Percentiles rank a stretch among this genome's conserved stretches.
These are phyloP conservation scores for Drosophila multiciliata DNA, from an alignment of 2,888 invertebrate genomes.

Conservation along the genomic window DNA sequence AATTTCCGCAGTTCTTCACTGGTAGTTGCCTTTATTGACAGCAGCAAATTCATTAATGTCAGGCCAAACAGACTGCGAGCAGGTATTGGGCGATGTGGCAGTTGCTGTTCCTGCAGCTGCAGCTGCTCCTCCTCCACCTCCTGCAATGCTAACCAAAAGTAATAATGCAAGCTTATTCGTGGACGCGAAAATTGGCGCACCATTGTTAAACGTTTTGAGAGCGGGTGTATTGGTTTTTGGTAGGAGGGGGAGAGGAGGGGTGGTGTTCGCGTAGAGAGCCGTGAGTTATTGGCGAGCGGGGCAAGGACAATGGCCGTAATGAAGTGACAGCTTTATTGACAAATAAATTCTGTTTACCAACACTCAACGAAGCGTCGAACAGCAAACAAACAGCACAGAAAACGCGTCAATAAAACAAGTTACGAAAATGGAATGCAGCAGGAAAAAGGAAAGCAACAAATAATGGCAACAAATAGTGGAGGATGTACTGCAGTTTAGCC, in stretches of 20 bases:
- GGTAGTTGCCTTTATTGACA: conserved; percentile 71
- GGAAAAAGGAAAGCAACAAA: conserved; percentile 5
- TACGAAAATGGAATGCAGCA: conserved; percentile 6
- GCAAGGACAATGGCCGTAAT: conserved; percentile 69
- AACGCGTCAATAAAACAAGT: conserved; percentile 26
- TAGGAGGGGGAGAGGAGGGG: not conserved
- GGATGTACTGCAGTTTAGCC: conserved; percentile 28
- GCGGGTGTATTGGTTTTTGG: not conserved
- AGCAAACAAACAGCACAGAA: conserved; percentile 35
- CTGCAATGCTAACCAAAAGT: conserved; percentile 34
- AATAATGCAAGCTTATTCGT: conserved; percentile 70
- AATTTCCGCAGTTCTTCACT: conserved; percentile 8
- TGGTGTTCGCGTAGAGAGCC: not conserved
- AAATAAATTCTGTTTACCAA: conserved; percentile 76
- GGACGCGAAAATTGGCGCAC: conserved; percentile 55
- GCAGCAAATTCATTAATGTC: conserved; percentile 79
- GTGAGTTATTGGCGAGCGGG: conserved; percentile 66
- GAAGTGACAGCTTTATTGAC: conserved; percentile 80
- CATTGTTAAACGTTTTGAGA: conserved; percentile 67
- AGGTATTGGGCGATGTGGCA: conserved; percentile 40
- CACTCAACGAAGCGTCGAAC: conserved; percentile 58
- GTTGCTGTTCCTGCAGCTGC: conserved; percentile 2
- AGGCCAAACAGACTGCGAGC: conserved; percentile 42
- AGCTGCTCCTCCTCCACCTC: not conserved
- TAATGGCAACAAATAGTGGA: conserved; percentile 36